phyloP scores from a whole-genome alignment of 2,888 invertebrate genomes.

The Balanococcus diminutus region DNA sequence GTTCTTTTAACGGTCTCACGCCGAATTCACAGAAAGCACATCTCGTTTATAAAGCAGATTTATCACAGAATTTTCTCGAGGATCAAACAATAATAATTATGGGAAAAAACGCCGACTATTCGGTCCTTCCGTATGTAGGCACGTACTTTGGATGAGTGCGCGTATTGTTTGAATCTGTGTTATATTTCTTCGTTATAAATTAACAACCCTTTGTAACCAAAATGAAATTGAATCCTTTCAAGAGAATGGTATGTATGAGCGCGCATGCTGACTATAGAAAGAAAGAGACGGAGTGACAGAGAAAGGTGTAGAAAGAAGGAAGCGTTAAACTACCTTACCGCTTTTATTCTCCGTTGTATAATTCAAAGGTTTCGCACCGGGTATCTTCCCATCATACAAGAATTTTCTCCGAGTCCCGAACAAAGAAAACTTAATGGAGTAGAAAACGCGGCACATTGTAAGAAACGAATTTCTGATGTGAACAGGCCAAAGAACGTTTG shows the following conservation, averaged over 20 bases:
- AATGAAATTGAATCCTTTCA: slow-evolving; percentile 44
- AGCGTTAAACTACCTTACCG: slow-evolving; percentile 37
- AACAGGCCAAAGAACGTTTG: slow-evolving; percentile 50
- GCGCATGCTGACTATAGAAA: neutral
- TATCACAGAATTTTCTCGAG: neutral
- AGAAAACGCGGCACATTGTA: slow-evolving; percentile 50
- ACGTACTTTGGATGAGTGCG: neutral
- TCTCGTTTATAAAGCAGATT: neutral
- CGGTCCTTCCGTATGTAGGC: neutral
- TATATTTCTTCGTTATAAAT: slow-evolving; percentile 48
- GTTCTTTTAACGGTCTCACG: neutral
- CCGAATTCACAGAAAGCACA: neutral
- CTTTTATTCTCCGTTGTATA: slow-evolving; percentile 48
- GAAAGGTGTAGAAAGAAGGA: slow-evolving; percentile 11
- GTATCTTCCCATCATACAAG: slow-evolving; percentile 45
- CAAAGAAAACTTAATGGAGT: slow-evolving; percentile 51
- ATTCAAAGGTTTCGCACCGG: slow-evolving; percentile 50
- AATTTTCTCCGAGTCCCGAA: slow-evolving; percentile 45
- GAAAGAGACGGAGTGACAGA: neutral
- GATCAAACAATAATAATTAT: neutral
- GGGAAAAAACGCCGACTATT: neutral
- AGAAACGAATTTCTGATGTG: slow-evolving; percentile 49
- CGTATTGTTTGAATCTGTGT: slow-evolving; percentile 30
- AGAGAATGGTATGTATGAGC: neutral
- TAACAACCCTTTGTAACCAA: slow-evolving; percentile 46